A percentile compares a stretch with the other conserved stretches of the same genome.
phyloP scores from a whole-genome alignment of 2,888 invertebrate genomes.

The Napeogenes sylphis region DNA sequence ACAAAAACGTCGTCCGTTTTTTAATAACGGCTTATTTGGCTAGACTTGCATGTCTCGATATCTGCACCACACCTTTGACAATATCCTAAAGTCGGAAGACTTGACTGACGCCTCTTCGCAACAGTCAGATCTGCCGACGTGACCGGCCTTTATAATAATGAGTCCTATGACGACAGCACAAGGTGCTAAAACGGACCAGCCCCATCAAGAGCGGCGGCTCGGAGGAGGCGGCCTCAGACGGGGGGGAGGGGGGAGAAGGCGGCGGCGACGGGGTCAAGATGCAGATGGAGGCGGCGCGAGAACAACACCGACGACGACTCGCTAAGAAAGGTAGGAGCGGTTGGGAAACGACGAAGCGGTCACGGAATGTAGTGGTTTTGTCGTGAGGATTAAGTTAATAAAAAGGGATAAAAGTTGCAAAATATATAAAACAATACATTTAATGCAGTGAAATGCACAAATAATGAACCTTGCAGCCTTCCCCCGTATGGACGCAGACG shows the following conservation, averaged over 20 bases:
- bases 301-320: constrained; percentile 60
- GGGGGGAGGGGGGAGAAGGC: constrained; percentile 47
- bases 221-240: constrained; percentile 57
- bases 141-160: background rate
- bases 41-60: constrained; percentile 2
- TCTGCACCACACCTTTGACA: constrained; percentile 4
- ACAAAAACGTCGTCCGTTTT: background rate
- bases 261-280: constrained; percentile 63
- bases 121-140: background rate
- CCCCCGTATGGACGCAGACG: constrained; percentile 90
- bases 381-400: background rate
- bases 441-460: constrained; percentile 4
- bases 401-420: background rate
- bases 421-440: constrained; percentile 2
- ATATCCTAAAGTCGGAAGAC: no score
- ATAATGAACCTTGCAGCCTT: constrained; percentile 80
- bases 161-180: constrained; percentile 44
- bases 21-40: background rate
- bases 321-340: constrained; percentile 66
- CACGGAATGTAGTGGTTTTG: no score
- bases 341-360: background rate
- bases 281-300: constrained; percentile 71
- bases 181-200: constrained; percentile 63
- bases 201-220: constrained; percentile 64
- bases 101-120: no score